Base-by-base conservation (phyloP, 2,113 vertebrate genomes). In the Conger conger region DNA sequence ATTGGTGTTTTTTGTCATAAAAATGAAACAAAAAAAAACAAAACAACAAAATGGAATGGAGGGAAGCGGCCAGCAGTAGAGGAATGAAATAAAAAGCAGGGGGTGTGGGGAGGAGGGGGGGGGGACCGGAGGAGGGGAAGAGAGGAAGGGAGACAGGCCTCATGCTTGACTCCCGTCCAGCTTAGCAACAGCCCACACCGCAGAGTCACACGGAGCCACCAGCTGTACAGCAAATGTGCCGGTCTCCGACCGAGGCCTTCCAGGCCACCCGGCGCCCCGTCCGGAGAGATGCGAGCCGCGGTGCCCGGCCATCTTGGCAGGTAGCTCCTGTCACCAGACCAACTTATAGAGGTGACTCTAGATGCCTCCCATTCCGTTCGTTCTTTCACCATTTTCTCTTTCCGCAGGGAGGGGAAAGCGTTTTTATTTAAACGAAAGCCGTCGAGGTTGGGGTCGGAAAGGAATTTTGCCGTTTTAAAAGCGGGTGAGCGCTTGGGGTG, bases 221-320 rank as follows among this genome's bases (percentile, higher is more conserved):
- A 99, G 98, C 98, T 99, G 98, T 98, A 98, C 97, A 98, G 97
- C 97, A 99, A 99, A 99, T 99, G 97, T 97, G 96, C 93, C 94
- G 93, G 93, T 92, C 92, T 79, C 83, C 97, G 93, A 95, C 96
- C 96, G 93, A 96, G 96, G 96, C 97, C 93, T 97, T 96, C 95
- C 95, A 94, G 97, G 97, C 97, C 97, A 96, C 95, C 45, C 89
- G 95, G 96, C 96, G 94, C 96, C 96, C 68, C 95, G 96, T 96
- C 96, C 95, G 76, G 18, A 20, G 16, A 40, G 83, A 96, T 92
- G 96, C 94, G 96, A 95, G 91, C 95, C 88, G 95, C 95, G 96
- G 94, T 96, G 96, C 96, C 96, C 96, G 96, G 95, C 96, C 94
- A 93, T 96, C 96, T 97, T 98, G 97, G 97, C 97, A 97, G 96